These are phyloP conservation scores for Piprites chloris DNA, from an alignment of 2,113 vertebrate species.

Conservation along the genomic window DNA sequence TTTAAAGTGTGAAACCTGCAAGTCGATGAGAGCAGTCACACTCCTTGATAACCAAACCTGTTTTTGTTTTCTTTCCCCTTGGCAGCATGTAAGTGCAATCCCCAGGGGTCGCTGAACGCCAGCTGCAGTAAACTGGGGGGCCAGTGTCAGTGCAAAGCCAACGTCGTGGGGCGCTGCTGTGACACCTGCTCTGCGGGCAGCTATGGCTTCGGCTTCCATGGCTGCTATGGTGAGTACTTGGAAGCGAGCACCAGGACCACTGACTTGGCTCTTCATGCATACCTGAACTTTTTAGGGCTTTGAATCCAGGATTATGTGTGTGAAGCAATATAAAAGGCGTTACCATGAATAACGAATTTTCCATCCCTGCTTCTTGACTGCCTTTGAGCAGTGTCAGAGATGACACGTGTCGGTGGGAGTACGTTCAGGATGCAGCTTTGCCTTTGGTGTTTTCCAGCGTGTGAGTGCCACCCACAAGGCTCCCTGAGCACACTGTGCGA, in stretches of 20 bases:
- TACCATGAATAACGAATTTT: neutral
- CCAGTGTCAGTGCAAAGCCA: constrained; percentile 81
- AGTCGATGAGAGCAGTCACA: neutral
- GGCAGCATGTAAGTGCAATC: constrained; percentile 83
- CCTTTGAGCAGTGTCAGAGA: rapidly evolving
- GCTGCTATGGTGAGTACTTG: constrained; percentile 78
- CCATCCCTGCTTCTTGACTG: neutral
- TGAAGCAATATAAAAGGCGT: neutral
- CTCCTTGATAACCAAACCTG: neutral
- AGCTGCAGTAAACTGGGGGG: constrained; percentile 81
- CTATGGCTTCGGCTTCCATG: constrained; percentile 76
- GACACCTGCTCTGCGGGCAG: constrained; percentile 78
- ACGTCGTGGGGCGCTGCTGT: constrained; percentile 80
- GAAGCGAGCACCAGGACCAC: neutral
- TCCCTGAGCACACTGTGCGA: constrained; percentile 77
- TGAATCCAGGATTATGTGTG: neutral
- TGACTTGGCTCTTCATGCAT: neutral
- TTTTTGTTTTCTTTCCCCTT: neutral
- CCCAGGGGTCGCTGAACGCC: constrained; percentile 64
- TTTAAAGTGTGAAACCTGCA: neutral
- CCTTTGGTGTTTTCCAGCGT: constrained; percentile 68
- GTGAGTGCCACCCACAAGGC: constrained; percentile 80
- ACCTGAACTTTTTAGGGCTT: neutral
- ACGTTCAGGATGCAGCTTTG: neutral
- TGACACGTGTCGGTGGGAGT: neutral